These are phyloP conservation scores for Sebastes diploproa DNA, from an alignment of 2,797 vertebrate genomes.

Conservation along the genomic window DNA sequence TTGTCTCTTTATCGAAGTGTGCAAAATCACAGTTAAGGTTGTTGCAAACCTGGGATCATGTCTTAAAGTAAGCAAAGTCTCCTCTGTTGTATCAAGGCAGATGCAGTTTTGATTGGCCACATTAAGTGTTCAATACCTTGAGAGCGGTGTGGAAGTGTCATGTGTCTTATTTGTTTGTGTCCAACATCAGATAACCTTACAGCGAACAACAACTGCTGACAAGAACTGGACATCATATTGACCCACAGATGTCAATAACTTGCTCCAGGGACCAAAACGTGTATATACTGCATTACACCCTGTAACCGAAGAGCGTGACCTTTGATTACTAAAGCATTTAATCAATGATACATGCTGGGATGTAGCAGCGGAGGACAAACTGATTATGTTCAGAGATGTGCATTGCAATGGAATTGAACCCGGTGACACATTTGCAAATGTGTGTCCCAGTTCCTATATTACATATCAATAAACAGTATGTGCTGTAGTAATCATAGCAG, in stretches of 20 bases:
- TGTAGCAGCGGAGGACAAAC: not conserved
- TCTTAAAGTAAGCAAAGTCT: not conserved
- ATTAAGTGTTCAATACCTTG: not conserved
- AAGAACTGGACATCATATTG: constrained; percentile 42
- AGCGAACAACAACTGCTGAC: constrained; percentile 6
- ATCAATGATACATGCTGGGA: constrained; percentile 27
- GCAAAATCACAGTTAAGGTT: not conserved
- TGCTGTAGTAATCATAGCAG: not conserved
- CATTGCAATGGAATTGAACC: not conserved
- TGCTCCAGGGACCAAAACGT: constrained; percentile 17
- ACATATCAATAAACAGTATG: not conserved
- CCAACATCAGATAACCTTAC: constrained; percentile 4
- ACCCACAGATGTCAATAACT: constrained; percentile 44
- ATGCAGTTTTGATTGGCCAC: not conserved
- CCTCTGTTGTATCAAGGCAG: not conserved
- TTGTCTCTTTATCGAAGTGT: not conserved
- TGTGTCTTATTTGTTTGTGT: constrained; percentile 5
- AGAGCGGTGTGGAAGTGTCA: not conserved
- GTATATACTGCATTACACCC: constrained; percentile 20
- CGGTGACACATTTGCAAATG: not conserved
- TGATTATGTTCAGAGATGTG: not conserved
- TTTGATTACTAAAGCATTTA: constrained; percentile 19
- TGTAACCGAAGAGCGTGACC: constrained; percentile 23
- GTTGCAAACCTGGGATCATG: not conserved
- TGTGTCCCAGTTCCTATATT: not conserved